Evolutionary conservation across 2,888 invertebrate species (phyloP).

Genomic region (Pachymerium ferrugineum): DNA sequence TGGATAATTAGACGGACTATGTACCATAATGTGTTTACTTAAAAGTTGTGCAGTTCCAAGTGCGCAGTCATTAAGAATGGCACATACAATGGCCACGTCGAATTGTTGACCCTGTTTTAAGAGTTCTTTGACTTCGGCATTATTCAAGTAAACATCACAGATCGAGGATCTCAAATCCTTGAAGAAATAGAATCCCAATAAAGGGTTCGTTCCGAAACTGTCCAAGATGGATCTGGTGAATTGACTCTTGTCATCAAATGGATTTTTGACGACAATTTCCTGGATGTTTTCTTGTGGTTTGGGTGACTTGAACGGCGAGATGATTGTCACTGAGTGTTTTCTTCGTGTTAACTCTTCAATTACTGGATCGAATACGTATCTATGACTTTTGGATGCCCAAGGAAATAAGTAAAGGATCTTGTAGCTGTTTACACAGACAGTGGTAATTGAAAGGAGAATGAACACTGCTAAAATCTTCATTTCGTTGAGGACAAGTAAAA

Average conservation of each 20-base stretch:
- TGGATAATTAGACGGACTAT: not conserved
- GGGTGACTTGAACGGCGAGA: not conserved
- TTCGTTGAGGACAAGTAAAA: no score
- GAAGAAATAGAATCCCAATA: no score
- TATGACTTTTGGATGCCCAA: not conserved
- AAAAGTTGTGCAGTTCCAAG: not conserved
- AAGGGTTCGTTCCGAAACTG: no score
- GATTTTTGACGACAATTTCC: not conserved
- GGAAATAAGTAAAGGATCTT: not conserved
- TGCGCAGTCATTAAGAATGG: not conserved
- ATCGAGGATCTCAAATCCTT: not conserved
- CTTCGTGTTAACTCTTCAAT: not conserved
- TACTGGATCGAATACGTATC: not conserved
- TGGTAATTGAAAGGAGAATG: not conserved
- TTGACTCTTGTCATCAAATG: not conserved
- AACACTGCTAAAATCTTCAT: no score
- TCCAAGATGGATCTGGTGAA: no score
- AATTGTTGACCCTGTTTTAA: constrained; percentile 10
- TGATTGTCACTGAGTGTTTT: not conserved
- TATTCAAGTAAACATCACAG: not conserved
- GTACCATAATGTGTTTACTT: not conserved
- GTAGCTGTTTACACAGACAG: not conserved
- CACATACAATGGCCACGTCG: not conserved
- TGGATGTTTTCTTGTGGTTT: not conserved
- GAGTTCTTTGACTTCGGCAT: not conserved